phyloP scores from a whole-genome alignment of 2,888 invertebrate genomes.

The Incurvaria masculella region DNA sequence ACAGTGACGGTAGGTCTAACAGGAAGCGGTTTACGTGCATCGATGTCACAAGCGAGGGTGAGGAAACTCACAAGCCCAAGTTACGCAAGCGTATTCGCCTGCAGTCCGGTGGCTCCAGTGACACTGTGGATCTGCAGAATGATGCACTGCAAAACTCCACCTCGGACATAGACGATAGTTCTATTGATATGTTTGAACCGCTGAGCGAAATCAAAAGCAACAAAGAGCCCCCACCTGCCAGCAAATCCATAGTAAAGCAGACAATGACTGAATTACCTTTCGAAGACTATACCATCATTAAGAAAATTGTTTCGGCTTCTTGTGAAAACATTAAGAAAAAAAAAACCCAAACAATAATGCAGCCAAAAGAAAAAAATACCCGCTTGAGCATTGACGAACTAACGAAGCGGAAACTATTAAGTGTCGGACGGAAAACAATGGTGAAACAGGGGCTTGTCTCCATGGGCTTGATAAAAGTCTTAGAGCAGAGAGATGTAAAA shows the following conservation, averaged over 20 bases:
- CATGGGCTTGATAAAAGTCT: neutral
- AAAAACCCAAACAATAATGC: neutral
- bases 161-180: no score
- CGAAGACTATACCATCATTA: no score
- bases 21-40: neutral
- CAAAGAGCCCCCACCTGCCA: no score
- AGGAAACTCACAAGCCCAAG: neutral
- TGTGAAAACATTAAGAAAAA: neutral
- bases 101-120: neutral
- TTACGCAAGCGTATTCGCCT: neutral
- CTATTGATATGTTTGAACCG: no score
- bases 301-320: neutral
- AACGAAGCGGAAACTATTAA: neutral
- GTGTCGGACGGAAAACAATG: neutral
- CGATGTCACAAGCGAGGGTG: neutral
- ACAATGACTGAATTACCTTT: no score
- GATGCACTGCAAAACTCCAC: no score
- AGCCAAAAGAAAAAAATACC: neutral
- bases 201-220: no score
- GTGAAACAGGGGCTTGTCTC: neutral
- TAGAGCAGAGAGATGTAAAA: neutral
- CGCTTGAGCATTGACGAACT: neutral
- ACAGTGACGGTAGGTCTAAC: neutral
- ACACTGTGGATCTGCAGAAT: neutral
- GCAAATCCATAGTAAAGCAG: no score